Conservation (phyloP, 2,113 vertebrate species). For the Oreochromis tanganicae region DNA sequence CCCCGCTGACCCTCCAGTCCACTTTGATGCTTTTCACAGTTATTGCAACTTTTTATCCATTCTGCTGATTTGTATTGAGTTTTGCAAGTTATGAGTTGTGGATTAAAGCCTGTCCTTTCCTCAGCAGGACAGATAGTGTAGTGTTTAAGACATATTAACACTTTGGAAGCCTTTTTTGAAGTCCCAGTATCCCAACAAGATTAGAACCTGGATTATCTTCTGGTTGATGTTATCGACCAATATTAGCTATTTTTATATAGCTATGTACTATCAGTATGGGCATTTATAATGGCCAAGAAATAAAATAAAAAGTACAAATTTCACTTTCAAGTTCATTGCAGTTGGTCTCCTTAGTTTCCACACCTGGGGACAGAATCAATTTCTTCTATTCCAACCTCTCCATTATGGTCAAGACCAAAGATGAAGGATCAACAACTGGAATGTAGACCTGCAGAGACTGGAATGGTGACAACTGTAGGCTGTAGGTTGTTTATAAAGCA, state of each 20-base stretch:
- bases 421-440: accelerated
- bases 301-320: not conserved
- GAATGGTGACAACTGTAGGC: not conserved
- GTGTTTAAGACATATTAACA: accelerated
- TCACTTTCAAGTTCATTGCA: not conserved
- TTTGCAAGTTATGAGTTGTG: not conserved
- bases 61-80: not conserved
- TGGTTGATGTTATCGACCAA: not conserved
- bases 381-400: not conserved
- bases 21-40: not conserved
- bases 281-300: not conserved
- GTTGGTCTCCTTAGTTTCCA: not conserved
- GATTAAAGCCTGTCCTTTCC: accelerated
- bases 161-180: not conserved
- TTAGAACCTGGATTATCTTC: not conserved
- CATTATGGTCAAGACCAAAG: not conserved
- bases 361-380: not conserved
- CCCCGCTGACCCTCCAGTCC: accelerated
- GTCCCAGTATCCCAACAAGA: not conserved
- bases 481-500: accelerated
- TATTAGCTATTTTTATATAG: not conserved
- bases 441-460: not conserved
- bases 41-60: accelerated
- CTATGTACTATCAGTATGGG: accelerated
- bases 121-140: accelerated